A percentile compares a stretch with the other conserved stretches of the same genome.
Evolutionary conservation across 1,140 invertebrate species (phyloP).

Genomic region (Eurytemora carolleeae): DNA sequence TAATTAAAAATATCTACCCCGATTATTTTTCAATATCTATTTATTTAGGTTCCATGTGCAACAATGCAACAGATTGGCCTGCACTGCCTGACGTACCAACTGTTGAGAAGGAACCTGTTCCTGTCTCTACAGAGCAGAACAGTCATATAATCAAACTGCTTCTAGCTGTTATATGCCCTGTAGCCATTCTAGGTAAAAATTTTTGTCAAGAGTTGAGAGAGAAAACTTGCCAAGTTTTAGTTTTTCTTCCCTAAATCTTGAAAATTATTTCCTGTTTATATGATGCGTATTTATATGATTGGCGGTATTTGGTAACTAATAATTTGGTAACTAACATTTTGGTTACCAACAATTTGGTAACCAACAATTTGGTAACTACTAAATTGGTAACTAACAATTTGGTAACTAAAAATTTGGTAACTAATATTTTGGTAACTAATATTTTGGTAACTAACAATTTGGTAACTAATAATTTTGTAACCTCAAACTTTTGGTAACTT

Average conservation of each 20-base stretch:
- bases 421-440: too few relatives aligned
- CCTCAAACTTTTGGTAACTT: too few relatives aligned
- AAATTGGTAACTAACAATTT: too few relatives aligned
- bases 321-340: not conserved
- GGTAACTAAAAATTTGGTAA: too few relatives aligned
- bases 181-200: not conserved
- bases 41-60: constrained; percentile 3
- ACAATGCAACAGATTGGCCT: constrained; percentile 3
- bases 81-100: constrained; percentile 2
- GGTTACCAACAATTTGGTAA: not conserved
- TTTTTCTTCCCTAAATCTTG: too few relatives aligned
- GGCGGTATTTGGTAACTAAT: not conserved
- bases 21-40: not conserved
- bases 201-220: too few relatives aligned
- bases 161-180: not conserved
- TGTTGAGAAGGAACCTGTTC: not conserved
- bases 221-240: too few relatives aligned
- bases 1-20: not conserved
- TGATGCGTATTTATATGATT: not conserved
- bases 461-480: too few relatives aligned
- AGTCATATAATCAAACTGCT: not conserved
- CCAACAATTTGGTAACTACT: not conserved
- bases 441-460: too few relatives aligned
- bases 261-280: not conserved
- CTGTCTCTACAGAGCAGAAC: not conserved